These are phyloP conservation scores for Bryconaethiops microstoma DNA, from an alignment of 2,797 vertebrate genomes.

Conservation along the genomic window DNA sequence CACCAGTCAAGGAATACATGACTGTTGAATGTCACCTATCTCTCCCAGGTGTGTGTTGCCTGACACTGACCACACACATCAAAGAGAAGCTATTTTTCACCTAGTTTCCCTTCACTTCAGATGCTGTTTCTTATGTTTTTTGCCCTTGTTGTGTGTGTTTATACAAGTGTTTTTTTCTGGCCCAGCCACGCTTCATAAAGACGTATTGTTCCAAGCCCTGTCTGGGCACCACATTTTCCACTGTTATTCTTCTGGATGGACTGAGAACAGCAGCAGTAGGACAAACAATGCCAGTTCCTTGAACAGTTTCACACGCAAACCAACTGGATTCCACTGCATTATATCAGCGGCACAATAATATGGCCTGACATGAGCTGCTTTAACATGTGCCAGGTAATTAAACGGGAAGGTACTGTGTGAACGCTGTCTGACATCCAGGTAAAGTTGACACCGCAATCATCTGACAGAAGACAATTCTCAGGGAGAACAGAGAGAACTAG, in stretches of 20 bases:
- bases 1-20: background rate
- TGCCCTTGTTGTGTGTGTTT: background rate
- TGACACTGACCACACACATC: slow-evolving; percentile 9
- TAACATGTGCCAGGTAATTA: background rate
- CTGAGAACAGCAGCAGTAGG: background rate
- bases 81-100: slow-evolving; percentile 25
- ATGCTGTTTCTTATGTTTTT: slow-evolving; percentile 4
- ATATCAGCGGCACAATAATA: background rate
- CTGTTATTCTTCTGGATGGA: slow-evolving; percentile 19
- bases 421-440: no score
- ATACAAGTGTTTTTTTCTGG: background rate
- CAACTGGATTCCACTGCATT: background rate
- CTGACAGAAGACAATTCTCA: no score
- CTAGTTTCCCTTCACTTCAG: slow-evolving; percentile 34
- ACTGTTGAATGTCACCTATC: background rate
- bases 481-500: no score
- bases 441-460: no score
- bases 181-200: background rate
- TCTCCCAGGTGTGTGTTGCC: background rate
- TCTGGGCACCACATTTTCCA: slow-evolving; percentile 28
- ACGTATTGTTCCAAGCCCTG: background rate
- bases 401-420: no score
- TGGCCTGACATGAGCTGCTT: background rate
- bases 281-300: slow-evolving; percentile 15
- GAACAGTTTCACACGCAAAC: slow-evolving; percentile 11